Conservation (phyloP, 2,113 vertebrate species). For the Pristiophorus japonicus region DNA sequence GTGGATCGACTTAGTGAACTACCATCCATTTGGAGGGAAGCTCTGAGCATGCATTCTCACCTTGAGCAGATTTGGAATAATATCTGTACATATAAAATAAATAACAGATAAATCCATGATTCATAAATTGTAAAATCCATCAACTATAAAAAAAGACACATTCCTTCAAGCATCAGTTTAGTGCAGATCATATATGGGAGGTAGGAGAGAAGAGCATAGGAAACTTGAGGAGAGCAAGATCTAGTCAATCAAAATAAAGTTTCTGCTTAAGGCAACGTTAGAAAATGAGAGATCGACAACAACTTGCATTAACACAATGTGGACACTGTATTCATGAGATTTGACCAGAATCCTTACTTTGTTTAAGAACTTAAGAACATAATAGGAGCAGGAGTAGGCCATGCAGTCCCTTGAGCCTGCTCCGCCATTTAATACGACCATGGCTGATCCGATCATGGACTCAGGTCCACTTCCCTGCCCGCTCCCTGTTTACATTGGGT, state of each 20-base stretch:
- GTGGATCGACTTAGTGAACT: too few species aligned
- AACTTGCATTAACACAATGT: neutral
- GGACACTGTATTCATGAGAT: neutral
- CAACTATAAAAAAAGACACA: neutral
- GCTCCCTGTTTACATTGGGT: neutral
- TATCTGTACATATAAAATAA: neutral
- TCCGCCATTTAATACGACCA: too few species aligned
- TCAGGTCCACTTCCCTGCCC: too few species aligned
- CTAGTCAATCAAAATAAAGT: neutral
- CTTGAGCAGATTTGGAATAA: neutral
- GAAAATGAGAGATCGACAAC: neutral
- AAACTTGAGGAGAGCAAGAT: neutral
- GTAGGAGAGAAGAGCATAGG: neutral
- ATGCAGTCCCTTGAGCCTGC: too few species aligned
- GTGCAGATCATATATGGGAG: neutral
- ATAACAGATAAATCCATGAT: neutral
- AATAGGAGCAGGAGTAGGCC: too few species aligned
- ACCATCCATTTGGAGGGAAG: neutral
- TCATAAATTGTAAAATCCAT: neutral
- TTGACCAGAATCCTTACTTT: neutral
- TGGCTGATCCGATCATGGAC: too few species aligned
- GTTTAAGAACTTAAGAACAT: too few species aligned
- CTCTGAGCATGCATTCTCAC: neutral
- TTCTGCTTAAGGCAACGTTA: too few species aligned
- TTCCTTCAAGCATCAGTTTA: neutral